These are phyloP conservation scores for Rhipidura dahli DNA, from an alignment of 2,113 vertebrate genomes.

Conservation along the genomic window DNA sequence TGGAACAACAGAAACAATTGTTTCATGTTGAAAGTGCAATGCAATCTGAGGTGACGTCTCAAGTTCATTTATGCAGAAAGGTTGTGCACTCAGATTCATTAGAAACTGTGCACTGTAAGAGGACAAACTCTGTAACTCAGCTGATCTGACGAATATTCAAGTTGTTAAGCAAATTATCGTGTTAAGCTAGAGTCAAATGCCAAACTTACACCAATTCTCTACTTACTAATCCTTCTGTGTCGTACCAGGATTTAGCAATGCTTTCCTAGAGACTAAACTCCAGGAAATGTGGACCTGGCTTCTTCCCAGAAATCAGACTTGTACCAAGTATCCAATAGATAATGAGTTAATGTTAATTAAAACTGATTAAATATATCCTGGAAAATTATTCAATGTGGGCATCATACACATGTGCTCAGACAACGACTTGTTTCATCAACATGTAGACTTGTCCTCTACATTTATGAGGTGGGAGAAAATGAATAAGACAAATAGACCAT, in stretches of 20 bases:
- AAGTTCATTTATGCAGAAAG: constrained; percentile 13
- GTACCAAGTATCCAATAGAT: neutral
- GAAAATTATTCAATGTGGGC: neutral
- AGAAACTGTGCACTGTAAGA: neutral
- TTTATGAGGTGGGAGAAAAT: neutral
- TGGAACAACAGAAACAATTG: constrained; percentile 27
- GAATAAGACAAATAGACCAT: neutral
- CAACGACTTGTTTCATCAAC: neutral
- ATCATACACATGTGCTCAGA: neutral
- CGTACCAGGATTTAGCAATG: neutral
- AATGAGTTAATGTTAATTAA: neutral
- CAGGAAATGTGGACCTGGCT: neutral
- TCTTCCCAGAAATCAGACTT: neutral
- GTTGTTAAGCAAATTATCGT: neutral
- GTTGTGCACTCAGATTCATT: neutral
- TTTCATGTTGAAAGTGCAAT: neutral
- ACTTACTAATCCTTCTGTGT: neutral
- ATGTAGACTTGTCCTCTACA: neutral
- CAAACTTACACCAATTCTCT: neutral
- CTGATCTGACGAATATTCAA: neutral
- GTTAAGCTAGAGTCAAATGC: neutral
- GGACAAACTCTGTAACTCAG: neutral
- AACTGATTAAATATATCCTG: neutral
- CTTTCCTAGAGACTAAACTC: neutral
- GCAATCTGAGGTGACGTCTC: neutral